Percentiles rank a stretch among this genome's conserved stretches.
Conservation (phyloP, 1,140 invertebrate genomes). For the Drosophila willistoni region DNA sequence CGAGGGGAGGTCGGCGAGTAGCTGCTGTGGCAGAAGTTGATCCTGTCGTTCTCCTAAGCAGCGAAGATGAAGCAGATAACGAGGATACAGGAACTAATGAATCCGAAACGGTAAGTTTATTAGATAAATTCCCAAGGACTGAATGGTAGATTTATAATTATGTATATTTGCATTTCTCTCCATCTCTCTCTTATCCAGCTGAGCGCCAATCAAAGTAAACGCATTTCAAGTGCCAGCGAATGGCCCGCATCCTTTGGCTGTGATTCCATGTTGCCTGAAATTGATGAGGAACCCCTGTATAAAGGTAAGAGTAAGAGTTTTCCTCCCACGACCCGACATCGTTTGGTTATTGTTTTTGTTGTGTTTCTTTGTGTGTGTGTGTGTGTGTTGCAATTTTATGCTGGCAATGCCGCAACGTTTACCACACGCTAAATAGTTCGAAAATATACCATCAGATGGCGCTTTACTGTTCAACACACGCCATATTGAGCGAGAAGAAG, state of each 20-base stretch:
- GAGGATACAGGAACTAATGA: conserved; percentile 55
- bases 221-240: conserved; percentile 44
- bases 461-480: conserved; percentile 25
- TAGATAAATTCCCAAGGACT: neutral
- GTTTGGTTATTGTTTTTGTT: conserved; percentile 1
- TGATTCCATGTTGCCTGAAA: conserved; percentile 62
- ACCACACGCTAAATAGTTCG: neutral
- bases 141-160: neutral
- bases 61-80: conserved; percentile 85
- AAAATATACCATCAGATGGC: conserved; percentile 22
- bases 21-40: conserved; percentile 85
- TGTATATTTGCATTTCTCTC: neutral
- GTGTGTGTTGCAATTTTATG: conserved; percentile 24
- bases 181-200: conserved; percentile 20
- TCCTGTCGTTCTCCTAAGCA: conserved; percentile 87
- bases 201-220: conserved; percentile 33
- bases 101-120: conserved; percentile 50
- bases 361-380: neutral
- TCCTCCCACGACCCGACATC: neutral
- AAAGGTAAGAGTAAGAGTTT: conserved; percentile 51
- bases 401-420: conserved; percentile 35
- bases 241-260: conserved; percentile 62
- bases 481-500: conserved; percentile 42
- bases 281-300: conserved; percentile 71
- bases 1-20: conserved; percentile 57